Percentiles rank a stretch among this genome's conserved stretches.
phyloP scores from a whole-genome alignment of 1,140 invertebrate species.

The Ceratina calcarata region DNA sequence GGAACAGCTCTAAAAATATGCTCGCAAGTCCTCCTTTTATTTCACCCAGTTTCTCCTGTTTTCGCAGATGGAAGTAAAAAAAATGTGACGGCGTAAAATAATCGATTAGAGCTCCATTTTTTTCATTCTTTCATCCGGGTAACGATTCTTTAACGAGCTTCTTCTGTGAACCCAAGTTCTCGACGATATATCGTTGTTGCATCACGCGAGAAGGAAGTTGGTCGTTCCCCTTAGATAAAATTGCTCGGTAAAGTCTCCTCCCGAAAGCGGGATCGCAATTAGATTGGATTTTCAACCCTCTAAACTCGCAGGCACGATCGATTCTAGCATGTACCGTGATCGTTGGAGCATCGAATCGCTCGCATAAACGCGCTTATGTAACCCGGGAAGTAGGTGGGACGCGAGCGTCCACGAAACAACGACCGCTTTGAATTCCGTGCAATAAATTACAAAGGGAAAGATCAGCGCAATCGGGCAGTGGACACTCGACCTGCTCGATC shows the following conservation, averaged over 20 bases:
- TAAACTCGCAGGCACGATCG: too few species aligned
- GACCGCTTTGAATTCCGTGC: slow-evolving; percentile 8
- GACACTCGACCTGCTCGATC: slow-evolving; percentile 19
- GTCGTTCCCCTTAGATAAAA: too few species aligned
- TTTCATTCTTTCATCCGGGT: not conserved
- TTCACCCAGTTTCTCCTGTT: not conserved
- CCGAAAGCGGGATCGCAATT: not conserved
- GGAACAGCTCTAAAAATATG: not conserved
- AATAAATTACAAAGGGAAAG: slow-evolving; percentile 34
- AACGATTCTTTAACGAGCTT: not conserved
- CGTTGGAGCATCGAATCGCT: not conserved
- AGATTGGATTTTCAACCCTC: not conserved
- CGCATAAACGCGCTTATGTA: slow-evolving; percentile 19
- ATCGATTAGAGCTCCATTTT: too few species aligned
- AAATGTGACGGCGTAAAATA: not conserved
- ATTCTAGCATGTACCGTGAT: not conserved
- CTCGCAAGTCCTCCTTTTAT: not conserved
- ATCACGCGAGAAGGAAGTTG: too few species aligned
- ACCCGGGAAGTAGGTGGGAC: slow-evolving; percentile 13
- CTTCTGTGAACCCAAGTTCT: too few species aligned
- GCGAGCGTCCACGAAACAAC: slow-evolving; percentile 12
- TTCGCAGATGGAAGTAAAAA: not conserved
- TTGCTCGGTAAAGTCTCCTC: not conserved
- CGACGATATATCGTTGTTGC: too few species aligned
- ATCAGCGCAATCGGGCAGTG: slow-evolving; percentile 28